Evolutionary conservation across 2,113 vertebrate species (phyloP).

Genomic region (Pogona vitticeps): DNA sequence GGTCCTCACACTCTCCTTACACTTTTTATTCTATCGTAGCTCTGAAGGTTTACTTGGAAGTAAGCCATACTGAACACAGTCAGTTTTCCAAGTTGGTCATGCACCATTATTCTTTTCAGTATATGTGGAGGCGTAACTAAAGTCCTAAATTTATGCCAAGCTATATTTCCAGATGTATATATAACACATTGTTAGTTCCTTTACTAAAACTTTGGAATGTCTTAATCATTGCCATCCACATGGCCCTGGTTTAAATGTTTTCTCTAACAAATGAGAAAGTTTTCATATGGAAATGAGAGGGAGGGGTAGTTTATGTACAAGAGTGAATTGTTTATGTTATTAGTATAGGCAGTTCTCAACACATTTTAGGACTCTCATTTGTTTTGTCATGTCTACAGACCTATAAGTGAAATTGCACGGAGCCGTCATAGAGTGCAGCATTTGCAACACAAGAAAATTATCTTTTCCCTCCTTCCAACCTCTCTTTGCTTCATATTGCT

Average conservation of each 20-base stretch:
- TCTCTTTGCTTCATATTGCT: too few species aligned
- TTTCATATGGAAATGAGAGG: background rate
- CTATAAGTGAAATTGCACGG: too few species aligned
- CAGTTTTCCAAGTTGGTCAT: background rate
- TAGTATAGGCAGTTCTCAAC: too few species aligned
- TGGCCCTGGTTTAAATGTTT: background rate
- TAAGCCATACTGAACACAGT: background rate
- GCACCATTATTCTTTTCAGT: background rate
- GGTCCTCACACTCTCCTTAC: background rate
- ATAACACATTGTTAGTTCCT: background rate
- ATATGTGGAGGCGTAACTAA: background rate
- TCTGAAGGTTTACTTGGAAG: background rate
- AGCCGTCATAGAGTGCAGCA: too few species aligned
- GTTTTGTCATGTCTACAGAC: too few species aligned
- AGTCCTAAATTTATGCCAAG: background rate
- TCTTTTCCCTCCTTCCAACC: too few species aligned
- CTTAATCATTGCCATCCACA: too few species aligned
- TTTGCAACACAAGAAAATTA: too few species aligned
- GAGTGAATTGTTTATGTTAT: background rate
- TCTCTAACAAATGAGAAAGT: background rate
- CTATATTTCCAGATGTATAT: background rate
- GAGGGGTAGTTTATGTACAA: background rate
- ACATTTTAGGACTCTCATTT: too few species aligned
- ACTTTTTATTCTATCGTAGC: background rate
- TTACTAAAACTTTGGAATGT: background rate